A percentile compares a stretch with the other conserved stretches of the same genome.
Conservation (phyloP, 2,888 invertebrate species). For the Pollenia angustigena region DNA sequence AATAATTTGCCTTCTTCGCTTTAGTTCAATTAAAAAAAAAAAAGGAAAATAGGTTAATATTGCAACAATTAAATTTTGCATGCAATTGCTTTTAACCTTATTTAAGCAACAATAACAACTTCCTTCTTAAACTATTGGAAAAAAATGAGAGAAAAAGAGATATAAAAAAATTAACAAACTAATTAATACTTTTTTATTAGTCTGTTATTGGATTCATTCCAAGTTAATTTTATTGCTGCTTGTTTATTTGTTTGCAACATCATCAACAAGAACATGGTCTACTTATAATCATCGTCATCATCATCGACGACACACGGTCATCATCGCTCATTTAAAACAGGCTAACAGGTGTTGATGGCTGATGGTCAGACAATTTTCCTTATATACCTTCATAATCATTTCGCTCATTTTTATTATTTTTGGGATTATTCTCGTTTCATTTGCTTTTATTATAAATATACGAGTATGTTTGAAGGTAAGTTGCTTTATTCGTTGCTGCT, state of each 20-base stretch:
- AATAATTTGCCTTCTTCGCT: constrained; percentile 29
- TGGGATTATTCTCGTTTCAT: constrained; percentile 18
- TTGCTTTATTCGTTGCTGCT: constrained; percentile 17
- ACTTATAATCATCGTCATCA: background rate
- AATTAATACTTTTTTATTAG: constrained; percentile 61
- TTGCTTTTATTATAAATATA: background rate
- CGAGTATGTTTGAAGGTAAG: background rate
- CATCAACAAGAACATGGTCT: constrained; percentile 6
- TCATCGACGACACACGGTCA: constrained; percentile 1
- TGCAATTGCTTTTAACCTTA: constrained; percentile 4
- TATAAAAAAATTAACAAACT: constrained; percentile 22
- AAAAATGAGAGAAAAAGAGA: constrained; percentile 6
- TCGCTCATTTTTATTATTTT: constrained; percentile 43
- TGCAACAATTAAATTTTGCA: constrained; percentile 11
- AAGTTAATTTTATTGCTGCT: constrained; percentile 43
- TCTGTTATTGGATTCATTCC: constrained; percentile 46
- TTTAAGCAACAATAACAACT: constrained; percentile 36
- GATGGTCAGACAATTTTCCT: constrained; percentile 10
- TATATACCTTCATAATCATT: constrained; percentile 32
- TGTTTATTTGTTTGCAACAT: constrained; percentile 37
- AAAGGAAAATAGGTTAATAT: constrained; percentile 43
- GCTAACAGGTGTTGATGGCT: constrained; percentile 56
- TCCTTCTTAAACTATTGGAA: constrained; percentile 25
- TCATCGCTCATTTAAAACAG: constrained; percentile 3
- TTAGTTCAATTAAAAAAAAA: constrained; percentile 24